Base-by-base conservation (phyloP, 1,140 invertebrate genomes). In the Drosophila sucinea region DNA sequence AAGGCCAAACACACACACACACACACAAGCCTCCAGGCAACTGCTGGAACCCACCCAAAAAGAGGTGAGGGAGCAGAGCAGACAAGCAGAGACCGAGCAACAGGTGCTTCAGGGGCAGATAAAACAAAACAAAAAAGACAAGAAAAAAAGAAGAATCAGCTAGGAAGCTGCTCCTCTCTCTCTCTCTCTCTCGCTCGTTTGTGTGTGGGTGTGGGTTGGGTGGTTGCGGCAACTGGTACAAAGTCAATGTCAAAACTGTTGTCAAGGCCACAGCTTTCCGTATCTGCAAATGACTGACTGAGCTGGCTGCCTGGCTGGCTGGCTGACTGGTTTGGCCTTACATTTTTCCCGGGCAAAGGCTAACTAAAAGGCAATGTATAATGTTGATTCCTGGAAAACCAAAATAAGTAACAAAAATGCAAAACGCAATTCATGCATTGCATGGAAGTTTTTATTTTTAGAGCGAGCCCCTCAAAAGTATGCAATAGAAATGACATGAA, bases 161-260 rank as follows among this genome's bases (percentile, higher is more conserved):
- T 60, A 54, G 73, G 72, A 75, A 68, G 73, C 73, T 75, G 35
- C 63, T 23, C 27, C 40, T 55, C 30, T 67, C 40, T 51, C 23
- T 27, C 17, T 4, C 8, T 40, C 71, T 67, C 51, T 75, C 23
- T 17, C 23, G 5, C 44, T 35, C 35, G 40, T 7, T 8, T 67
- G 10, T 60, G 33, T 1, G 8, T 30, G 30, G 10, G 4, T 27
- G 25, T 32, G 54, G 8, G 29, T 32, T 27, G 56, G 32, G 17
- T 23, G 41, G 25, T 8, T 51, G 25, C 8, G 44, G 44, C 3
- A 30, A 8, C 38, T 62, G 35, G 33, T 27, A 1, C 30, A 41
- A 60, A 60, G 65, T 76, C 73, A 76, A 76, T 76, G 73, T 64
- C 73, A 77, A 76, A 76, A 69, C 25, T 54, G 66, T 76, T 76